Conservation (phyloP, 2,888 invertebrate genomes). For the Mythimna impura region DNA sequence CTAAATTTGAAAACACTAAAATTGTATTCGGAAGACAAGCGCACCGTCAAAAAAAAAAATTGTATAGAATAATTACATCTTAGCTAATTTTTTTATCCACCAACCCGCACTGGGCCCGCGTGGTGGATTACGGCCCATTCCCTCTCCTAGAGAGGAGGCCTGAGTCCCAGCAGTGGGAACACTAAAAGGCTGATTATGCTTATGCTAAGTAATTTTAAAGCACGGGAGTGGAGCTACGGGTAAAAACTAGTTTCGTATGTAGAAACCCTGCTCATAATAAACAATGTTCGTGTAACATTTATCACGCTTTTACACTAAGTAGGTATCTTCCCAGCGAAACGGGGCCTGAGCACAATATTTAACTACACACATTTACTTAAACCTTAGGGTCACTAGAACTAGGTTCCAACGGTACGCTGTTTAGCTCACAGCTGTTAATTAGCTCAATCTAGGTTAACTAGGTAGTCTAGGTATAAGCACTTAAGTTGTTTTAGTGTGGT, state of each 20-base stretch:
- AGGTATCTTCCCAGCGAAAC: conserved; percentile 10
- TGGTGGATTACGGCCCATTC: no score
- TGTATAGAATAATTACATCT: no score
- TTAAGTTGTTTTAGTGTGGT: conserved; percentile 6
- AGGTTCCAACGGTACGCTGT: conserved; percentile 41
- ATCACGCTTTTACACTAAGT: conserved; percentile 25
- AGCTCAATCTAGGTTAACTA: conserved; percentile 43
- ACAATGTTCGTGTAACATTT: conserved; percentile 15
- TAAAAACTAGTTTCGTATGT: not conserved
- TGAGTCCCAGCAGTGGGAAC: no score
- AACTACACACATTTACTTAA: conserved; percentile 38
- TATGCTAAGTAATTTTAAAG: no score
- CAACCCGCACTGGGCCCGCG: no score
- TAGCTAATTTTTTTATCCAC: no score
- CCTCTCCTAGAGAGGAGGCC: no score
- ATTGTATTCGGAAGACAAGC: no score
- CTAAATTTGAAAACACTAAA: no score
- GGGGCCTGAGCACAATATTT: conserved; percentile 32
- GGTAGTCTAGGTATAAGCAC: not conserved
- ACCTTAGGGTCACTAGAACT: conserved; percentile 51
- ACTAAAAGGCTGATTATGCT: no score
- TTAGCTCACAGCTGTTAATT: conserved; percentile 55
- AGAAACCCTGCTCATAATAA: not conserved
- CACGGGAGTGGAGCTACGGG: not conserved
- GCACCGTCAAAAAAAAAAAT: no score